A percentile compares a stretch with the other conserved stretches of the same genome.
These are phyloP conservation scores for Caradrina clavipalpis DNA, from an alignment of 2,888 invertebrate genomes.

Conservation along the genomic window DNA sequence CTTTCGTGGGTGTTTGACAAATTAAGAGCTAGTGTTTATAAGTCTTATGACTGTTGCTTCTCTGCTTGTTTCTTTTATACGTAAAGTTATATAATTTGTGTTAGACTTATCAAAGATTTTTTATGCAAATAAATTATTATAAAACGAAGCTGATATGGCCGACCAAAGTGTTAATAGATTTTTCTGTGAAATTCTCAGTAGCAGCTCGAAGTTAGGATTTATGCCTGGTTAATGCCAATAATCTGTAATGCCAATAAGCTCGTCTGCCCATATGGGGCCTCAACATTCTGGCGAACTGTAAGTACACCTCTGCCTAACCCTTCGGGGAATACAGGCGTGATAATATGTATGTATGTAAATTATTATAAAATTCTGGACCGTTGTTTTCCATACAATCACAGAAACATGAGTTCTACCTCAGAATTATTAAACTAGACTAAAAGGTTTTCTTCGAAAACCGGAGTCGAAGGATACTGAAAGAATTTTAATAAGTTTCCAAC, in stretches of 20 bases:
- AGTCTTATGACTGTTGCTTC: conserved; percentile 12
- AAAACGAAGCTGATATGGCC: no score
- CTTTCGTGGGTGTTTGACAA: conserved; percentile 23
- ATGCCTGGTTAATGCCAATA: no score
- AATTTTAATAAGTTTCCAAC: conserved; percentile 57
- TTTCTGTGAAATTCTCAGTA: no score
- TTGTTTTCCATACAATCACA: background rate
- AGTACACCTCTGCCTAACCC: no score
- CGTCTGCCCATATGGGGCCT: no score
- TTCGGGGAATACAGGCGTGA: no score
- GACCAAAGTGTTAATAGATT: no score
- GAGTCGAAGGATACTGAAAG: conserved; percentile 41
- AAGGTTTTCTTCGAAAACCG: conserved; percentile 28
- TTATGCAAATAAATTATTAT: background rate
- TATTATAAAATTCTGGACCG: background rate
- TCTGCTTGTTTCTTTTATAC: background rate
- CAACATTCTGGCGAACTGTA: no score
- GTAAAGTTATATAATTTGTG: background rate
- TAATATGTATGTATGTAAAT: no score
- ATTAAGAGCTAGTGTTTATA: conserved; percentile 23
- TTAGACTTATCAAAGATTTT: background rate
- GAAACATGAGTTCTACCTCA: conserved; percentile 1
- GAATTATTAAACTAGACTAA: conserved; percentile 28
- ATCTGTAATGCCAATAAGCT: no score
- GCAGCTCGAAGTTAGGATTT: no score